phyloP scores from a whole-genome alignment of 2,113 vertebrate species.

The Limnothrissa miodon region DNA sequence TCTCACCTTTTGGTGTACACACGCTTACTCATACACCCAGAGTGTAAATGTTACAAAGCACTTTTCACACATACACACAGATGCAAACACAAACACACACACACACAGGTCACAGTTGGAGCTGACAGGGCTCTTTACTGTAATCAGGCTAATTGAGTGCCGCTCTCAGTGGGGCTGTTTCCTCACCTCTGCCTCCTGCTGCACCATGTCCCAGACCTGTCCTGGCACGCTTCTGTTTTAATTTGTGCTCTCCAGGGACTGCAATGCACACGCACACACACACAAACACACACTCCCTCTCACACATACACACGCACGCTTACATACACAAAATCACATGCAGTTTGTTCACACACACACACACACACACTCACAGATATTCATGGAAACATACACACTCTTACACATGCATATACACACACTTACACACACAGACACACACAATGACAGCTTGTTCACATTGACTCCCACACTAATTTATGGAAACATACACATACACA shows the following conservation, averaged over 20 bases:
- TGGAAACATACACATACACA: background rate
- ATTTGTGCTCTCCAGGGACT: conserved; percentile 37
- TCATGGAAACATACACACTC: background rate
- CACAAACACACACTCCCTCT: background rate
- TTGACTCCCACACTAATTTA: too few species aligned
- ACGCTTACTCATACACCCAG: background rate
- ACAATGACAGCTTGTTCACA: too few species aligned
- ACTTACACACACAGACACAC: background rate
- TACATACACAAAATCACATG: background rate
- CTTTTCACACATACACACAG: background rate
- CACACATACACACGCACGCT: background rate
- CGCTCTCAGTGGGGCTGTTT: conserved; percentile 33
- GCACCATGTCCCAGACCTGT: conserved; percentile 53
- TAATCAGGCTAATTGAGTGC: conserved; percentile 49
- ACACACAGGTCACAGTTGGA: conserved; percentile 37
- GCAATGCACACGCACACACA: background rate
- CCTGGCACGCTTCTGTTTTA: conserved; percentile 57
- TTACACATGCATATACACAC: background rate
- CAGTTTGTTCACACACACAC: background rate
- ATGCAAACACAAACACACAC: background rate
- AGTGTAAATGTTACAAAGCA: background rate
- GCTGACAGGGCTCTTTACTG: conserved; percentile 61
- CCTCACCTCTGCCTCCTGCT: conserved; percentile 39
- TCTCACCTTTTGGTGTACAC: background rate
- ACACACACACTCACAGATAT: background rate